Evolutionary conservation across 2,113 vertebrate species (phyloP).

Genomic region (Paradisaea rubra): DNA sequence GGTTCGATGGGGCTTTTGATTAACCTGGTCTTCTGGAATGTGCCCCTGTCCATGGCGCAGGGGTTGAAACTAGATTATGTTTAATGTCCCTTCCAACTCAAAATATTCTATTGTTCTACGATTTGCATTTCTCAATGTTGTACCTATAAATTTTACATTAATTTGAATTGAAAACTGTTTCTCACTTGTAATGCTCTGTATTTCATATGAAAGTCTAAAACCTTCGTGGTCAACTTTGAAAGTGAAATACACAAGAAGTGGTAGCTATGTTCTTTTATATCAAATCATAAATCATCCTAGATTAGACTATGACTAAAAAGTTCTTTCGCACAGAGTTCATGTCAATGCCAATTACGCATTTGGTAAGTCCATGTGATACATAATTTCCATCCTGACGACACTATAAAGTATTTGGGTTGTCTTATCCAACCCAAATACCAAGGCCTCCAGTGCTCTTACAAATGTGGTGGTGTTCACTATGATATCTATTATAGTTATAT

Average conservation of each 20-base stretch:
- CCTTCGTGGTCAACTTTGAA: not conserved
- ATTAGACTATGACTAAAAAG: not conserved
- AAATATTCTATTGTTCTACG: not conserved
- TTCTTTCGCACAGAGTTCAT: not conserved
- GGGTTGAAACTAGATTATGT: not conserved
- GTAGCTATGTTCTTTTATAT: not conserved
- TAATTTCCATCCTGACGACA: not conserved
- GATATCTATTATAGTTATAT: not conserved
- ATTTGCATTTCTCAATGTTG: not conserved
- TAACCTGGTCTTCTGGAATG: not conserved
- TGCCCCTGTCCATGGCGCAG: too few species aligned
- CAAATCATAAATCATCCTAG: not conserved
- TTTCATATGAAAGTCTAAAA: not conserved
- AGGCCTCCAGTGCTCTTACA: not conserved
- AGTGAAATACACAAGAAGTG: not conserved
- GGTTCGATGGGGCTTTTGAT: not conserved
- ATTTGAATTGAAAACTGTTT: not conserved
- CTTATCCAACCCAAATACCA: rapidly evolving
- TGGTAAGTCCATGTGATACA: rapidly evolving
- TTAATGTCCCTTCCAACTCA: not conserved
- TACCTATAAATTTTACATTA: not conserved
- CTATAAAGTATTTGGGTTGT: not conserved
- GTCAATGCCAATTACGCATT: not conserved
- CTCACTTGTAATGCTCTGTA: not conserved
- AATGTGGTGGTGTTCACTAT: rapidly evolving